Base-by-base conservation (phyloP, 2,113 vertebrate genomes). In the Abramis brama region DNA sequence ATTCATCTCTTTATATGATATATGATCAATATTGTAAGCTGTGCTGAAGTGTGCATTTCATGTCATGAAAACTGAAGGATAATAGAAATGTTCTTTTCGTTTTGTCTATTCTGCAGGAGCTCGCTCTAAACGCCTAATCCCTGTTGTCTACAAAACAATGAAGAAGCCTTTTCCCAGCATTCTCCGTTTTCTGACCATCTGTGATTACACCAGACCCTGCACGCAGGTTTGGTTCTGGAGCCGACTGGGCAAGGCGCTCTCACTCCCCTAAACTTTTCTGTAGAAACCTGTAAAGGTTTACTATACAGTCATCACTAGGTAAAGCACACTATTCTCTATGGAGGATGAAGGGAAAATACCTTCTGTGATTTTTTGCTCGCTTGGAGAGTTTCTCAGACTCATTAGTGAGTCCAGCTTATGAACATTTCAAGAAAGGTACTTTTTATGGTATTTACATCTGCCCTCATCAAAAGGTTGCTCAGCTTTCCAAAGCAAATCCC, bases 211-310 rank as follows among this genome's bases (percentile, higher is more conserved):
- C 75, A 96, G 97, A 27, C 96, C 95, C 0, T 96, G 95, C 89
- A 99, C 97, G 25, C 95, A 98, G 87, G 91, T 89, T 15, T 99
- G 98, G 98, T 99, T 99, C 94, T 99, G 98, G 98, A 87, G 0
- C 0, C 96, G 98, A 79, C 95, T 99, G n/a, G 97, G 97, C 84
- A 97, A 93, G 90, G 96, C 97, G 9, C 95, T 99, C 55, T 93
- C 96, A n/a, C 91, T 95, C 84, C 95, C 96, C 0, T 98, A 70
- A 92, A 4, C 25, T 12, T 17, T 17, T 30, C 25, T 15, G 60
- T 59, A 25, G 36, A 74, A 21, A 25, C n/a, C 13, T 5, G 13
- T 77, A 21, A 57, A n/a, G 11, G 33, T 60, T 79, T 59, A 36
- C 21, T 59, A 13, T 25, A 11, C 7, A 23, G 13, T 43, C 21